These are phyloP conservation scores for Eristalis arbustorum DNA, from an alignment of 2,888 invertebrate genomes.

Conservation along the genomic window DNA sequence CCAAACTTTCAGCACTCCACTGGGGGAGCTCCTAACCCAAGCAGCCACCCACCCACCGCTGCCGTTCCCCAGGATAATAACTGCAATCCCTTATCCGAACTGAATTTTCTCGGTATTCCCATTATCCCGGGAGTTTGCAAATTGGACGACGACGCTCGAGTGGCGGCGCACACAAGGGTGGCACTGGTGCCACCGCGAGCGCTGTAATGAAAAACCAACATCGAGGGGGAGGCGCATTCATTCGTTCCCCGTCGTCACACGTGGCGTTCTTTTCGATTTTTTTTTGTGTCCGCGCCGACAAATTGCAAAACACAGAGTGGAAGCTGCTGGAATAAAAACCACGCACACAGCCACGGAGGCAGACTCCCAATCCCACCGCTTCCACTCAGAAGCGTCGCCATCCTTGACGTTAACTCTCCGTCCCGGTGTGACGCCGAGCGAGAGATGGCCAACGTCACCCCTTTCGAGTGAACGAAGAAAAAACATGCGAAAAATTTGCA, in stretches of 20 bases:
- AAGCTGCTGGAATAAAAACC: background rate
- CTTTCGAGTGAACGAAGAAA: background rate
- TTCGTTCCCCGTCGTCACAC: slow-evolving; percentile 41
- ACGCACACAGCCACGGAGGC: background rate
- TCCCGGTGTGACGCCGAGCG: background rate
- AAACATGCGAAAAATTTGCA: slow-evolving; percentile 32
- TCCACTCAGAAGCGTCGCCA: background rate
- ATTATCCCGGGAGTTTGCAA: slow-evolving; percentile 44
- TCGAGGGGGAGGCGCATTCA: slow-evolving; percentile 10
- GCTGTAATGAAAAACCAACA: slow-evolving; percentile 52
- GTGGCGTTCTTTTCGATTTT: slow-evolving; percentile 37
- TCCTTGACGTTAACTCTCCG: slow-evolving; percentile 36
- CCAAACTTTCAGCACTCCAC: background rate
- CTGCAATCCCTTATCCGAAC: slow-evolving; percentile 50
- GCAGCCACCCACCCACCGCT: background rate
- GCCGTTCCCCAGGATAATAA: slow-evolving; percentile 36
- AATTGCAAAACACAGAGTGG: background rate
- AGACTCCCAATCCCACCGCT: background rate
- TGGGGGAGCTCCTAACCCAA: background rate
- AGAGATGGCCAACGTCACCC: slow-evolving; percentile 44
- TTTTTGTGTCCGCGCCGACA: background rate
- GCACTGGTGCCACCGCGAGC: background rate
- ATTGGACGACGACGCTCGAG: slow-evolving; percentile 41
- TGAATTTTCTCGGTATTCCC: slow-evolving; percentile 45
- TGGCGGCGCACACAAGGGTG: background rate